Percentiles rank a stretch among this genome's conserved stretches.
These are phyloP conservation scores for Acholoe squamosa DNA, from an alignment of 2,888 invertebrate species.

Conservation along the genomic window DNA sequence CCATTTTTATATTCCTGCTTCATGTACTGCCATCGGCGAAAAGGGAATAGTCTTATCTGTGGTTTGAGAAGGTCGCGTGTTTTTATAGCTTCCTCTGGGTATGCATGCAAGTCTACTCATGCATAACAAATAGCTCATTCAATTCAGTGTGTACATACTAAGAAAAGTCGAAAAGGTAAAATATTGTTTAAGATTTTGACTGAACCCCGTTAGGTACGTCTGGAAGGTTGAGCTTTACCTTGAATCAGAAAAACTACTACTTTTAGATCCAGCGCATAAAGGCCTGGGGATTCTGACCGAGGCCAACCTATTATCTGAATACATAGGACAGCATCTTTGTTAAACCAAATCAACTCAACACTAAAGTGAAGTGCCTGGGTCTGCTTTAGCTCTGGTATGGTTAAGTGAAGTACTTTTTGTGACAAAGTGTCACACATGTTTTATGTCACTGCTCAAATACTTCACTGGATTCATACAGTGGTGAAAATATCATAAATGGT, in stretches of 20 bases:
- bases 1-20: constrained; percentile 10
- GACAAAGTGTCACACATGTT: constrained; percentile 2
- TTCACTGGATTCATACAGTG: not conserved
- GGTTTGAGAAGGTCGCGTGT: no score
- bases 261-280: not conserved
- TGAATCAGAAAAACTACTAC: not conserved
- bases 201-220: no score
- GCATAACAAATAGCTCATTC: no score
- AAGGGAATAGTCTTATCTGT: no score
- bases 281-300: not conserved
- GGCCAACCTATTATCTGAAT: not conserved
- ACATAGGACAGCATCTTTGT: not conserved
- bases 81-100: no score
- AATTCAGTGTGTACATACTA: no score
- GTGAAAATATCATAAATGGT: not conserved
- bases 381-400: not conserved
- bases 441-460: not conserved
- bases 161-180: no score
- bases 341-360: constrained; percentile 14
- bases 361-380: not conserved
- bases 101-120: no score
- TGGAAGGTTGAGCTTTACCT: no score
- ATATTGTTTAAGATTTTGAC: no score
- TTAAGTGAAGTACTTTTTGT: not conserved
- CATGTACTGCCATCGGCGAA: not conserved